A percentile compares a stretch with the other conserved stretches of the same genome.
Conservation (phyloP, 2,888 invertebrate species). For the Cryptus armator region DNA sequence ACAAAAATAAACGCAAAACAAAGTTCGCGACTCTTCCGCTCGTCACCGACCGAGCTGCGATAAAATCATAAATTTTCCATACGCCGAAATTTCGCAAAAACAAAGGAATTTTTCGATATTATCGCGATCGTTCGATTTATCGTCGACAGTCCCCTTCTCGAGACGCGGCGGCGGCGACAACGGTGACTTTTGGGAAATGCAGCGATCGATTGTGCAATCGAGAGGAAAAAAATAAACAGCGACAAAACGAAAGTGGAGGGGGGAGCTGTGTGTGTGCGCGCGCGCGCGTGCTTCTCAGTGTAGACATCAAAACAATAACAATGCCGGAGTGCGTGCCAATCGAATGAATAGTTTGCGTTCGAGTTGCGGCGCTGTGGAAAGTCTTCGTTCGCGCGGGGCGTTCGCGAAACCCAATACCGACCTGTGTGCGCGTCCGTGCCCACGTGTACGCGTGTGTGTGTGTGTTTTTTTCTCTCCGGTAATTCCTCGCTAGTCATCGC, state of each 20-base stretch:
- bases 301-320: slow-evolving; percentile 70
- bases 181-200: neutral
- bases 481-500: neutral
- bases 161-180: no score
- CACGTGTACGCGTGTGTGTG: neutral
- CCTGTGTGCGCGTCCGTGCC: no score
- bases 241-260: slow-evolving; percentile 24
- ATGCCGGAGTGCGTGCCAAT: slow-evolving; percentile 68
- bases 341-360: slow-evolving; percentile 55
- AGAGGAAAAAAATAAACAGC: slow-evolving; percentile 33
- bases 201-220: neutral
- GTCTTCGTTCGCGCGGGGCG: slow-evolving; percentile 39
- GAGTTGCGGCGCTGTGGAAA: slow-evolving; percentile 29
- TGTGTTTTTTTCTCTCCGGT: slow-evolving; percentile 1
- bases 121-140: no score
- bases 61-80: no score
- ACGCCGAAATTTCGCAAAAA: no score
- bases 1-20: neutral
- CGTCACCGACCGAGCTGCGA: no score
- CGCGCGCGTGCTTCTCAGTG: neutral
- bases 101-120: no score
- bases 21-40: neutral
- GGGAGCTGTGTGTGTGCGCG: slow-evolving; percentile 30
- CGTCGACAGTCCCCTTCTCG: no score
- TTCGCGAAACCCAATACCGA: neutral